Evolutionary conservation across 1,140 invertebrate species (phyloP).

Genomic region (Cyclargus thomasi): DNA sequence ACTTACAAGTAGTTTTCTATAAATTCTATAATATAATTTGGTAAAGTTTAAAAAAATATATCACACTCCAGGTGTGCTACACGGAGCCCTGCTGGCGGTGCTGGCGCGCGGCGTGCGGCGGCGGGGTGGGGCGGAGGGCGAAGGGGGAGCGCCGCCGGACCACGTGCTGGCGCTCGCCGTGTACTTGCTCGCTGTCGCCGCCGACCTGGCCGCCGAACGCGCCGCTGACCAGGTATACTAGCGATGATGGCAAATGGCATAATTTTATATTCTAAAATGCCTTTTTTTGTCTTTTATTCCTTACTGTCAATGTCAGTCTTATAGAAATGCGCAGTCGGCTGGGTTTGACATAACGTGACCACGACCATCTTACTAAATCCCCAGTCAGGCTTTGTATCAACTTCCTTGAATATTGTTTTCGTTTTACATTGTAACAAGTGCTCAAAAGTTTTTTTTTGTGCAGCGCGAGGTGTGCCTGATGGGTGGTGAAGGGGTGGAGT

Average conservation of each 20-base stretch:
- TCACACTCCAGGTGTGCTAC: constrained; percentile 82
- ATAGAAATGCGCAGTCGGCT: too few relatives aligned
- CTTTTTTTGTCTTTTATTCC: too few relatives aligned
- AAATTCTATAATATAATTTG: too few relatives aligned
- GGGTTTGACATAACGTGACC: too few relatives aligned
- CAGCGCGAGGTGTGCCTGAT: constrained; percentile 35
- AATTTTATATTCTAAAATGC: too few relatives aligned
- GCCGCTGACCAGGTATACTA: constrained; percentile 22
- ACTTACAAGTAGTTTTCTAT: too few relatives aligned
- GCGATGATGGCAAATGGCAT: neutral
- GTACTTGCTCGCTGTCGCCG: constrained; percentile 85
- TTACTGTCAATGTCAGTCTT: too few relatives aligned
- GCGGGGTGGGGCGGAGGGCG: constrained; percentile 80
- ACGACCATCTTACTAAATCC: too few relatives aligned
- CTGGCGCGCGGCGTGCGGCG: constrained; percentile 88
- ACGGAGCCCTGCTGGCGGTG: constrained; percentile 88
- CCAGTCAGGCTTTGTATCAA: too few relatives aligned
- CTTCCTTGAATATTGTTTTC: too few relatives aligned
- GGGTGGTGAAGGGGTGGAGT: constrained; percentile 24
- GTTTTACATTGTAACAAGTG: too few relatives aligned
- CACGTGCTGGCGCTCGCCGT: constrained; percentile 89
- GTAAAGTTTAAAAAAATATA: too few relatives aligned
- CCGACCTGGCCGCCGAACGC: constrained; percentile 67
- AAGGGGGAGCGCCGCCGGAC: constrained; percentile 81
- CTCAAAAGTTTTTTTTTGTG: neutral